Conservation (phyloP, 1,140 invertebrate genomes). For the Caerostris extrusa region DNA sequence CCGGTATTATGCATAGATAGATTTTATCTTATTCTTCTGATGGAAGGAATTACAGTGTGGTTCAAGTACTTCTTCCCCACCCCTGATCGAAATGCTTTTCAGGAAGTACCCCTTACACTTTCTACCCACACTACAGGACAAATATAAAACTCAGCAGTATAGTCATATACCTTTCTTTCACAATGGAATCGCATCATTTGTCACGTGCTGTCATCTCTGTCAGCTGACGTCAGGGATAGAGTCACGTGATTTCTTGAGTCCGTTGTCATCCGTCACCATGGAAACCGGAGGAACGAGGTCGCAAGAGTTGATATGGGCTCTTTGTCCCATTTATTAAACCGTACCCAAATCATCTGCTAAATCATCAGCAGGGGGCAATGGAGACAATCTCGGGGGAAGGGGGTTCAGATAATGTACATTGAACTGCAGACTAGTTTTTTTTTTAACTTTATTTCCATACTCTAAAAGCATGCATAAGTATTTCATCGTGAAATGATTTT, state of each 20-base stretch:
- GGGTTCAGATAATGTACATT: not conserved
- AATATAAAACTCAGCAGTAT: constrained; percentile 55
- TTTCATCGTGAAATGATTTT: not conserved
- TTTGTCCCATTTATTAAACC: constrained; percentile 52
- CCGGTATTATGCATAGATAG: too few species aligned
- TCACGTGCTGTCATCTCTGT: constrained; percentile 69
- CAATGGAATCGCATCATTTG: constrained; percentile 55
- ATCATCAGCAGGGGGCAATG: not conserved
- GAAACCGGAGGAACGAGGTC: constrained; percentile 52
- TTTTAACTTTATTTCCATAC: not conserved
- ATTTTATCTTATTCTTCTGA: not conserved
- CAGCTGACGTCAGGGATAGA: constrained; percentile 47
- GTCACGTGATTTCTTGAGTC: constrained; percentile 51
- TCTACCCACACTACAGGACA: constrained; percentile 12
- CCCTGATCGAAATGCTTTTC: not conserved
- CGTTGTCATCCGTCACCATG: constrained; percentile 52
- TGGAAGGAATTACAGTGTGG: not conserved
- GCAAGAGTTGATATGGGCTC: constrained; percentile 27
- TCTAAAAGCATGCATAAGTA: not conserved
- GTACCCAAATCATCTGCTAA: constrained; percentile 39
- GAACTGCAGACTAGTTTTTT: not conserved
- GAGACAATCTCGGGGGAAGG: not conserved
- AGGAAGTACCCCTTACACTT: constrained; percentile 45
- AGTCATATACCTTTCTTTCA: constrained; percentile 32
- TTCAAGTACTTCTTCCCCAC: not conserved